phyloP scores from a whole-genome alignment of 1,140 invertebrate species.

The Argopecten irradians region DNA sequence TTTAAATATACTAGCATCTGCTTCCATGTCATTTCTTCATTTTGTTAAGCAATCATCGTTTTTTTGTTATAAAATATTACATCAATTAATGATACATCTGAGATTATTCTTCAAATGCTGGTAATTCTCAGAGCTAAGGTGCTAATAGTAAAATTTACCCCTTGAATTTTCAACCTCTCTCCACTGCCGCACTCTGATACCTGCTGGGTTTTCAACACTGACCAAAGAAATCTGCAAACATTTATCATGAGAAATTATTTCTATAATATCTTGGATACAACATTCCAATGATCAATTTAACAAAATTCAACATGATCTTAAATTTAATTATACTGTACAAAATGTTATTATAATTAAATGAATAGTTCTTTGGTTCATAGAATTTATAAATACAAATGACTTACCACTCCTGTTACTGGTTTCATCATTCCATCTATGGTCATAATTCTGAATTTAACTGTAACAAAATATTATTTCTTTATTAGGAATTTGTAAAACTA shows the following conservation, averaged over 20 bases:
- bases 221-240: slow-evolving; percentile 79
- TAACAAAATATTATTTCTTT: slow-evolving; percentile 63
- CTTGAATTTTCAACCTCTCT: slow-evolving; percentile 75
- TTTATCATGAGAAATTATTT: neutral
- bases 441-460: slow-evolving; percentile 91
- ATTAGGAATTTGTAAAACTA: neutral
- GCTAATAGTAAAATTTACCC: slow-evolving; percentile 48
- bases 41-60: neutral
- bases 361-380: too few species aligned
- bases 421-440: slow-evolving; percentile 92
- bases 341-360: too few species aligned
- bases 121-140: neutral
- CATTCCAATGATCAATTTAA: too few species aligned
- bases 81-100: neutral
- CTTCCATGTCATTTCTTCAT: neutral
- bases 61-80: neutral
- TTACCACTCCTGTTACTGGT: slow-evolving; percentile 83
- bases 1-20: neutral
- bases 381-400: too few species aligned
- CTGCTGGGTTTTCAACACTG: slow-evolving; percentile 81
- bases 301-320: too few species aligned
- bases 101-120: neutral
- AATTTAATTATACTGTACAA: too few species aligned
- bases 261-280: neutral
- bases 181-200: slow-evolving; percentile 81